phyloP scores from a whole-genome alignment of 2,888 invertebrate genomes.

The Platycnemis pennipes region DNA sequence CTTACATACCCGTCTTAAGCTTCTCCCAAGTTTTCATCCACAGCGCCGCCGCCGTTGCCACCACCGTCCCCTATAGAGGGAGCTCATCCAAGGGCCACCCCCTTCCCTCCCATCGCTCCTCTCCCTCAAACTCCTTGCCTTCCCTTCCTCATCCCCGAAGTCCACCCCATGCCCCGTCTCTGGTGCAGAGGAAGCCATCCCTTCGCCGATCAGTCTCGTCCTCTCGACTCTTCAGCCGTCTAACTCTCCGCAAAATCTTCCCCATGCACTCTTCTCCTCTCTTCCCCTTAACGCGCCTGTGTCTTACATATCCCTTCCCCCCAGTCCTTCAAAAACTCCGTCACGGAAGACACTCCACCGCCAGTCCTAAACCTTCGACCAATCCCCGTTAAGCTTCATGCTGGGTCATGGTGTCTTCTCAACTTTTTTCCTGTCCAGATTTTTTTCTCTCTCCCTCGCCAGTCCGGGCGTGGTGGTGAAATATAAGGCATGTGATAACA shows the following conservation, averaged over 20 bases:
- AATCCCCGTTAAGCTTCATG: not conserved
- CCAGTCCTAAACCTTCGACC: not conserved
- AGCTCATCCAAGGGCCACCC: not conserved
- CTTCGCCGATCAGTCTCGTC: not conserved
- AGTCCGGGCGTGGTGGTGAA: not conserved
- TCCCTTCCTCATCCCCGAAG: not conserved
- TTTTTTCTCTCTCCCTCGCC: not conserved
- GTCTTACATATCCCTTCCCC: not conserved
- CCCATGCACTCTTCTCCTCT: not conserved
- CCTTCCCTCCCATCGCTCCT: not conserved
- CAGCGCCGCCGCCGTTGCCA: not conserved
- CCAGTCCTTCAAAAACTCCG: not conserved
- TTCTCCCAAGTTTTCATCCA: constrained; percentile 47
- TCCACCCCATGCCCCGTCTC: not conserved
- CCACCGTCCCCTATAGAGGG: not conserved
- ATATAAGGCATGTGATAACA: not conserved
- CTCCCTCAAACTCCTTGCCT: not conserved
- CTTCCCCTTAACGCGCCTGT: not conserved
- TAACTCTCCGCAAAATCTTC: not conserved
- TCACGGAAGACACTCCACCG: not conserved
- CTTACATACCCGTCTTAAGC: constrained; percentile 37
- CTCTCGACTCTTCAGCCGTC: not conserved
- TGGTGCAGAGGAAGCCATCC: not conserved
- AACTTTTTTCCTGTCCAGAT: not conserved
- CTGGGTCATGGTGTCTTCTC: not conserved